Conservation (phyloP, 2,113 vertebrate genomes). For the Ochotona princeps region DNA sequence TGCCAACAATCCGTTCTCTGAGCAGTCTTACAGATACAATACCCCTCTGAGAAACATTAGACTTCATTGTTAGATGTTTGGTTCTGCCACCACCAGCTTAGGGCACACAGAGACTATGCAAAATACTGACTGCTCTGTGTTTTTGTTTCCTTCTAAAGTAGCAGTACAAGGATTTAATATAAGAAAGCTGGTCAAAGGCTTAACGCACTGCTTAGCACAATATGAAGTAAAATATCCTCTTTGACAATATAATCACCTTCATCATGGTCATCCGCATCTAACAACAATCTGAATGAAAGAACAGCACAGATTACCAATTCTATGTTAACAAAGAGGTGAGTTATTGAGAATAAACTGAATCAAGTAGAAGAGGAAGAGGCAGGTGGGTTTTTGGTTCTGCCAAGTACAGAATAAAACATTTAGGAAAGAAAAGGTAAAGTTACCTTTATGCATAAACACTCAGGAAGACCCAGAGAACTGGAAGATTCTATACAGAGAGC, state of each 20-base stretch:
- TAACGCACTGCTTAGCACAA: not conserved
- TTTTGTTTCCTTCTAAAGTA: not conserved
- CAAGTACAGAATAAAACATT: not conserved
- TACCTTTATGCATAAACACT: not conserved
- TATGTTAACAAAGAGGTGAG: not conserved
- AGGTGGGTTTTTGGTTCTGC: constrained; percentile 7
- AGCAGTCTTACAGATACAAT: not conserved
- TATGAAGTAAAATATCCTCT: not conserved
- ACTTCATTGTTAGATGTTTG: not conserved
- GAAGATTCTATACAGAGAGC: not conserved
- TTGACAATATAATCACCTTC: not conserved
- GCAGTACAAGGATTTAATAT: not conserved
- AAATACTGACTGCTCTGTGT: not conserved
- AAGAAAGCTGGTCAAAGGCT: not conserved
- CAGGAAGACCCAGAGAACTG: not conserved
- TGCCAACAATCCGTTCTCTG: not conserved
- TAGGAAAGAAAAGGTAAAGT: not conserved
- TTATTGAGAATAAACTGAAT: not conserved
- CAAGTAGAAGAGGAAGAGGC: not conserved
- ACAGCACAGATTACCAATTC: not conserved
- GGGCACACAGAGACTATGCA: not conserved
- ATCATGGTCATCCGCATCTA: not conserved
- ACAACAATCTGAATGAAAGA: not conserved
- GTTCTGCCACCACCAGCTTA: not conserved
- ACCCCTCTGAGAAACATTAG: not conserved